phyloP scores from a whole-genome alignment of 2,797 vertebrate genomes.

The Adelosebastes latens region DNA sequence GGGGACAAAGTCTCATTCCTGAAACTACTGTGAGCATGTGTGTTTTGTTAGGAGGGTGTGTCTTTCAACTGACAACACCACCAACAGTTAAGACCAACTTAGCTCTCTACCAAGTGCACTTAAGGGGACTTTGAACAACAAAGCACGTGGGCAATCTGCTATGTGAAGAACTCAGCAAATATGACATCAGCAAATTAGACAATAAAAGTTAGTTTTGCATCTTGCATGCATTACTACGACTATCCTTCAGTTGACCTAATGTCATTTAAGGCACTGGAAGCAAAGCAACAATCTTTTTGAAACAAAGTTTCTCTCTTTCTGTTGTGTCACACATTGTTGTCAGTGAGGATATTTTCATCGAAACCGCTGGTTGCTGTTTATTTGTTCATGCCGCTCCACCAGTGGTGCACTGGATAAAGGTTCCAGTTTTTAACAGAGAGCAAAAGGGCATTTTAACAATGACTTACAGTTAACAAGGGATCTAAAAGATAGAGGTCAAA shows the following conservation, averaged over 20 bases:
- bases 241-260: neutral
- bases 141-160: neutral
- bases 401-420: neutral
- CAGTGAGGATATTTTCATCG: neutral
- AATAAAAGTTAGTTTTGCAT: neutral
- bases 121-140: constrained; percentile 15
- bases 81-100: neutral
- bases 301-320: too few relatives aligned
- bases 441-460: neutral
- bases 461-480: neutral
- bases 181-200: neutral
- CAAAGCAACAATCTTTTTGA: neutral
- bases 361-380: neutral
- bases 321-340: neutral
- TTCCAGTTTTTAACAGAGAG: neutral
- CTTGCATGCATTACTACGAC: neutral
- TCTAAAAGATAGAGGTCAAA: neutral
- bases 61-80: constrained; percentile 11
- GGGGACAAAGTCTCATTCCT: constrained; percentile 60
- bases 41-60: constrained; percentile 10
- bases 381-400: neutral
- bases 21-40: constrained; percentile 13
- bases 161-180: neutral
- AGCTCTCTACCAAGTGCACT: neutral
- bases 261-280: neutral